Percentiles rank a stretch among this genome's conserved stretches.
Evolutionary conservation across 1,140 invertebrate species (phyloP).

Genomic region (Stegodyphus dumicola): DNA sequence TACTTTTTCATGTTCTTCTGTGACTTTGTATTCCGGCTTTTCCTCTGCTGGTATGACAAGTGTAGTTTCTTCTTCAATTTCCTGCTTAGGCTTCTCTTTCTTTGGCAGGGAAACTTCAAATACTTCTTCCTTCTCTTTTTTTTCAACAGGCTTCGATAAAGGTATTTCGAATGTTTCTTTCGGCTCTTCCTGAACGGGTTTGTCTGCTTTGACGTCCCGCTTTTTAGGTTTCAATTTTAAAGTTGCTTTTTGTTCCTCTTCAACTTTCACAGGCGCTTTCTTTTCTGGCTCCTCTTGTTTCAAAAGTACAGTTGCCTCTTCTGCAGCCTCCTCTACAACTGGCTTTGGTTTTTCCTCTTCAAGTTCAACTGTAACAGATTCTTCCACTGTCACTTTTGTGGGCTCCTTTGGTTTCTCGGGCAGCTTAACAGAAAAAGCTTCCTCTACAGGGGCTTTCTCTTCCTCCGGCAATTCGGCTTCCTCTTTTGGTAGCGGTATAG

Average conservation of each 20-base stretch:
- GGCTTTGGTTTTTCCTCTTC: slow-evolving; percentile 42
- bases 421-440: slow-evolving; percentile 66
- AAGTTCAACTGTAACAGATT: slow-evolving; percentile 28
- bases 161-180: slow-evolving; percentile 47
- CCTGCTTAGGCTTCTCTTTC: slow-evolving; percentile 34
- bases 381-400: slow-evolving; percentile 36
- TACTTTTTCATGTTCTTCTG: slow-evolving; percentile 53
- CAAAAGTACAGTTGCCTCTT: slow-evolving; percentile 37
- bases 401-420: slow-evolving; percentile 64
- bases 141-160: neutral
- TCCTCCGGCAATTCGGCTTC: slow-evolving; percentile 68
- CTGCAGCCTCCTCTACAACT: slow-evolving; percentile 46
- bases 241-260: slow-evolving; percentile 29
- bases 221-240: slow-evolving; percentile 50
- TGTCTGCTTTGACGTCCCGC: neutral
- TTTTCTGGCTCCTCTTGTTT: slow-evolving; percentile 43
- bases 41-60: slow-evolving; percentile 28
- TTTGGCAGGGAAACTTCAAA: slow-evolving; percentile 69
- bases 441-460: slow-evolving; percentile 63
- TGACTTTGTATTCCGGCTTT: slow-evolving; percentile 37
- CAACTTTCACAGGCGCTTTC: slow-evolving; percentile 8
- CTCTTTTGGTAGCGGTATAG: slow-evolving; percentile 66
- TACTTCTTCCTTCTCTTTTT: slow-evolving; percentile 48
- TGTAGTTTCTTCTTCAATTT: slow-evolving; percentile 37
- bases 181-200: neutral